phyloP scores from a whole-genome alignment of 2,113 vertebrate genomes.

The Ceyx melanurus region DNA sequence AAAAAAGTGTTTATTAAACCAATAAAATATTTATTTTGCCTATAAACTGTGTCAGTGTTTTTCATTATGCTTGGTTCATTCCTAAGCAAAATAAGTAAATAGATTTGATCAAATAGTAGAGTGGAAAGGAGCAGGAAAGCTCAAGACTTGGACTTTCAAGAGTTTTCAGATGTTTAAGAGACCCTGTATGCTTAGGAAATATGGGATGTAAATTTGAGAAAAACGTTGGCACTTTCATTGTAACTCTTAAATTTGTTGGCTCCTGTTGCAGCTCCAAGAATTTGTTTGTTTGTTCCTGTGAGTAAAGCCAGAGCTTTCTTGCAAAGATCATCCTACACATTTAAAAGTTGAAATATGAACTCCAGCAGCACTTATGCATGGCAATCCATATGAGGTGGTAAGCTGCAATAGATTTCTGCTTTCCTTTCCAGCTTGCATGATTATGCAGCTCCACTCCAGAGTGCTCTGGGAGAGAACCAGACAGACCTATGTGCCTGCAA shows the following conservation, averaged over 20 bases:
- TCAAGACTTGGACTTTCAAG: neutral
- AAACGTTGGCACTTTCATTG: neutral
- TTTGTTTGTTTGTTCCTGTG: neutral
- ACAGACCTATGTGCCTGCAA: neutral
- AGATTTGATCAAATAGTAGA: neutral
- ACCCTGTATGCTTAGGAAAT: neutral
- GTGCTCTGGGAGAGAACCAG: neutral
- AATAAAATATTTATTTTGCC: slow-evolving; percentile 89
- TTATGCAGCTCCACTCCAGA: neutral
- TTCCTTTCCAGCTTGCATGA: neutral
- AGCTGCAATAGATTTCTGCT: neutral
- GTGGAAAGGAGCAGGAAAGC: neutral
- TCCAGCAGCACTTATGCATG: neutral
- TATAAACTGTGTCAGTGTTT: slow-evolving; percentile 58
- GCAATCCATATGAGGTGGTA: neutral
- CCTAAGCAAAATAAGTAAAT: neutral
- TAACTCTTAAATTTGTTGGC: neutral
- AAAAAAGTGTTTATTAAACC: slow-evolving; percentile 70
- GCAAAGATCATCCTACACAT: neutral
- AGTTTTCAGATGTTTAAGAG: neutral
- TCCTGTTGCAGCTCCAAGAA: neutral
- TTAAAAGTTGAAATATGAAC: neutral
- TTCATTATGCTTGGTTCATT: neutral
- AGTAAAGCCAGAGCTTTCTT: neutral
- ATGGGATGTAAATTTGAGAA: neutral